Percentiles rank a stretch among this genome's conserved stretches.
Conservation (phyloP, 2,797 vertebrate genomes). For the Melopsittacus undulatus region DNA sequence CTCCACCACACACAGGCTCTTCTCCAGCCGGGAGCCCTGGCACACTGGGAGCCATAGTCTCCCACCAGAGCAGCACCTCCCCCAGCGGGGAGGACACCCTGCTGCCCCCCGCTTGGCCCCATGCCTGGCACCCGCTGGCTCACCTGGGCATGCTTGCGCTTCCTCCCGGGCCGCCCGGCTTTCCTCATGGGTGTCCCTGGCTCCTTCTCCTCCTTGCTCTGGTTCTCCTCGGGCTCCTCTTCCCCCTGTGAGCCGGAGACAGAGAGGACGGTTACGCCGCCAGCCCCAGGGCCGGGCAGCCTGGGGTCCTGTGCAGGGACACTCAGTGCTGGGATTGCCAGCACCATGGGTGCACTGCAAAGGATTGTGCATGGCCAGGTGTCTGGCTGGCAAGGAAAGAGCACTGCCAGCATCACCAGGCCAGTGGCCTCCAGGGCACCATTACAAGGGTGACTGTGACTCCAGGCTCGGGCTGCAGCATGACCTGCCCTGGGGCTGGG, state of each 20-base stretch:
- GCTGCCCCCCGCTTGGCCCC: neutral
- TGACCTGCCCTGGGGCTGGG: fast-evolving
- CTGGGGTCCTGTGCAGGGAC: fast-evolving
- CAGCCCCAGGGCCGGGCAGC: neutral
- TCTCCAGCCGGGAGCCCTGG: neutral
- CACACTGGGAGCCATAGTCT: neutral
- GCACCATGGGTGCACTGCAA: fast-evolving
- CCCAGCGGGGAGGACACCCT: neutral
- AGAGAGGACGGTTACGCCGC: neutral
- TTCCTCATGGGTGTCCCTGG: constrained; percentile 82
- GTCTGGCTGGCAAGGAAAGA: neutral
- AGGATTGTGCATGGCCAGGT: fast-evolving
- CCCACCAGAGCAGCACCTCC: neutral
- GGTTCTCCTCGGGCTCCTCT: constrained; percentile 83
- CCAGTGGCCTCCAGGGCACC: neutral
- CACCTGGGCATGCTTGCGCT: constrained; percentile 89
- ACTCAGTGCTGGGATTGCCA: fast-evolving
- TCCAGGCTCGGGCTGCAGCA: fast-evolving
- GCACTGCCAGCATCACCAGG: fast-evolving
- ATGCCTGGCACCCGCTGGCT: constrained; percentile 67
- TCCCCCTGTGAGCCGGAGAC: constrained; percentile 79
- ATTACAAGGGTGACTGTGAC: fast-evolving
- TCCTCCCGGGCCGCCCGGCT: constrained; percentile 85
- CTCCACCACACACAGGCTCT: neutral
- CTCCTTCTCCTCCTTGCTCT: constrained; percentile 83